These are phyloP conservation scores for Drosophila hydei DNA, from an alignment of 1,140 invertebrate species.

Conservation along the genomic window DNA sequence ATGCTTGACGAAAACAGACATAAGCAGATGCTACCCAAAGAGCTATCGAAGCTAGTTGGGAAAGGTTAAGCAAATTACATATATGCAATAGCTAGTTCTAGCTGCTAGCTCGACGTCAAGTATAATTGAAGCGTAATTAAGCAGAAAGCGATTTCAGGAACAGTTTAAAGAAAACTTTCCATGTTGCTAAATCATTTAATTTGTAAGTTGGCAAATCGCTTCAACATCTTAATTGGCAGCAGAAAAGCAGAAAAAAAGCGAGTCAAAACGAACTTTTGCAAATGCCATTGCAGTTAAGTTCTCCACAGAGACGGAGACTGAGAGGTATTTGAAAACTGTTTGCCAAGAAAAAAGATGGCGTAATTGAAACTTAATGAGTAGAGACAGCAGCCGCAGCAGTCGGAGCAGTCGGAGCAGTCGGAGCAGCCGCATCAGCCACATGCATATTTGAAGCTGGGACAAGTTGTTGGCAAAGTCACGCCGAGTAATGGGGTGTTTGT, in stretches of 20 bases:
- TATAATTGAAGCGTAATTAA: conserved; percentile 8
- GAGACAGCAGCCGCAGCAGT: conserved; percentile 40
- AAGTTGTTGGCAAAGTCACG: conserved; percentile 34
- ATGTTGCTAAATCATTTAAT: conserved; percentile 54
- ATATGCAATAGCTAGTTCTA: no score
- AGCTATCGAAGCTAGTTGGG: no score
- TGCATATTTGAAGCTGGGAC: conserved; percentile 23
- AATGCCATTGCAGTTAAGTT: conserved; percentile 40
- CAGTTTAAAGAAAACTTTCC: conserved; percentile 38
- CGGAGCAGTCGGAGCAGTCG: conserved; percentile 24
- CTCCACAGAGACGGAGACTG: conserved; percentile 12
- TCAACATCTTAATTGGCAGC: conserved; percentile 64
- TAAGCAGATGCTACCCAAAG: no score
- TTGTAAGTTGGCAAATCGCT: conserved; percentile 50
- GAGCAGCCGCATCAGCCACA: conserved; percentile 15
- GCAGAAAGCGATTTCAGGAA: conserved; percentile 13
- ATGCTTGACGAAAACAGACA: no score
- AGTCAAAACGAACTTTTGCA: conserved; percentile 21
- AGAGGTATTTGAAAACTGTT: conserved; percentile 42
- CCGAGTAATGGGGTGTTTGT: no score
- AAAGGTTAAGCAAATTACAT: no score
- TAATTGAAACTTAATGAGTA: conserved; percentile 80
- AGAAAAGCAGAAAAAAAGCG: conserved; percentile 11
- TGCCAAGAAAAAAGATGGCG: conserved; percentile 33
- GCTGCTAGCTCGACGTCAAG: no score